Conservation (phyloP, 2,888 invertebrate genomes). For the Ecdyonurus torrentis region DNA sequence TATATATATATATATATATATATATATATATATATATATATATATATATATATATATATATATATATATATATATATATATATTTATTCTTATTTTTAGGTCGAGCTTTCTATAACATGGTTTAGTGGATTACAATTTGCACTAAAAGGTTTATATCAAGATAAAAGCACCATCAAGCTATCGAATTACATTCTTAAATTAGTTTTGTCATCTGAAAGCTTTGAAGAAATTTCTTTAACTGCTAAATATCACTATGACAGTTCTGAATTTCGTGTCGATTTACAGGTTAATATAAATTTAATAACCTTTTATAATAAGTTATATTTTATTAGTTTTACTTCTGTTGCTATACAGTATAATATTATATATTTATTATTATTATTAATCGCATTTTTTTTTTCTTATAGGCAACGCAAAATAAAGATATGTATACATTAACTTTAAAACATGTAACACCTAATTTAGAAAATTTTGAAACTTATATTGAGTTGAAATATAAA, state of each 20-base stretch:
- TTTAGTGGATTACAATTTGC: constrained; percentile 60
- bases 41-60: no score
- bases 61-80: no score
- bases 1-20: no score
- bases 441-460: constrained; percentile 43
- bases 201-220: constrained; percentile 52
- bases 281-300: constrained; percentile 38
- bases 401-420: constrained; percentile 41
- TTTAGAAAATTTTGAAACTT: constrained; percentile 40
- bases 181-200: constrained; percentile 52
- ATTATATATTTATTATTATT: no score
- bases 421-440: constrained; percentile 46
- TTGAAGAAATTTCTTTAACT: constrained; percentile 46
- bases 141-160: constrained; percentile 54
- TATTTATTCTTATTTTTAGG: constrained; percentile 29
- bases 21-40: no score
- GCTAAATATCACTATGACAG: constrained; percentile 51
- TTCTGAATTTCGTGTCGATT: constrained; percentile 44
- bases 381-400: constrained; percentile 13
- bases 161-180: constrained; percentile 46
- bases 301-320: neutral
- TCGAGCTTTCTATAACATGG: constrained; percentile 58
- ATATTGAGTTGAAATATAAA: constrained; percentile 47
- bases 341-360: no score
- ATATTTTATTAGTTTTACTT: neutral